Conservation (phyloP, 1,140 invertebrate species). For the Wasmannia auropunctata region DNA sequence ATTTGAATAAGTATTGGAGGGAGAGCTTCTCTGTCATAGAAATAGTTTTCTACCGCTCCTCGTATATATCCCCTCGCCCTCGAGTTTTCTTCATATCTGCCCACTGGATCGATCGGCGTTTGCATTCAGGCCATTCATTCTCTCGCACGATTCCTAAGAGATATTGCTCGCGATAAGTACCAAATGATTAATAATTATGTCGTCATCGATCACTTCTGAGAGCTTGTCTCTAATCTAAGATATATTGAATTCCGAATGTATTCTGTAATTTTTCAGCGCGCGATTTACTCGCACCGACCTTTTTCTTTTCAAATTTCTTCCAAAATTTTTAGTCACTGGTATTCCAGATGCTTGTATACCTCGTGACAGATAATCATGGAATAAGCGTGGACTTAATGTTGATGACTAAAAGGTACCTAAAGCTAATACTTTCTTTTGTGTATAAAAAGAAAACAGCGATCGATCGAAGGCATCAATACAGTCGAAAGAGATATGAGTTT, state of each 20-base stretch:
- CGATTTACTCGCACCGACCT: background rate
- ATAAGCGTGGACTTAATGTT: background rate
- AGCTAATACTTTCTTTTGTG: background rate
- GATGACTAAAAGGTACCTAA: background rate
- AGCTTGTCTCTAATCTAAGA: background rate
- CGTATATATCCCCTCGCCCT: conserved; percentile 1
- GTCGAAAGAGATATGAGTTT: background rate
- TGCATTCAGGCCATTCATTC: conserved; percentile 21
- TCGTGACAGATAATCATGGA: background rate
- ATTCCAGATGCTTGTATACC: background rate
- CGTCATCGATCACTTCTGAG: conserved; percentile 37
- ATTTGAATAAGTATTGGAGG: conserved; percentile 46
- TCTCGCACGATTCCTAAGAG: conserved; percentile 12
- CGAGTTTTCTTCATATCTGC: conserved; percentile 34
- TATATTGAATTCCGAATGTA: conserved; percentile 30
- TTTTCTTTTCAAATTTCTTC: background rate
- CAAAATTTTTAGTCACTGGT: background rate
- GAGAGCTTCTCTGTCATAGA: conserved; percentile 27
- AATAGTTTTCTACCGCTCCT: conserved; percentile 17
- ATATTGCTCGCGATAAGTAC: conserved; percentile 39
- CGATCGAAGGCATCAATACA: background rate
- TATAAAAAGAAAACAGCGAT: background rate
- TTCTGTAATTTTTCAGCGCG: conserved; percentile 4
- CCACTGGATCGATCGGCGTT: conserved; percentile 17
- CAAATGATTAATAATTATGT: conserved; percentile 52